phyloP scores from a whole-genome alignment of 2,113 vertebrate genomes.

The Alexandromys fortis region DNA sequence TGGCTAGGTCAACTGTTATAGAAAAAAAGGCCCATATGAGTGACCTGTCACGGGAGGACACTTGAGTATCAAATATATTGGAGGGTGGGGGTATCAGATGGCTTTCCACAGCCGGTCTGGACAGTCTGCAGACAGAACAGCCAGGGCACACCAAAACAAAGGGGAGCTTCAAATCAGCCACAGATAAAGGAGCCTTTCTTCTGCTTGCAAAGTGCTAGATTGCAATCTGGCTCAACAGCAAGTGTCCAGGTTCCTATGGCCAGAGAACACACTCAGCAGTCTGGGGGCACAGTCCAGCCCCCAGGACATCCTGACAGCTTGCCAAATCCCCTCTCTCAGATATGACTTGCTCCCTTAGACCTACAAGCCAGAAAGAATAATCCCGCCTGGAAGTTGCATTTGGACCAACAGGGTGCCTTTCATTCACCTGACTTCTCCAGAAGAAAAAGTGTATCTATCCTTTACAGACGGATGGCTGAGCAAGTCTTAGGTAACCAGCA shows the following conservation, averaged over 20 bases:
- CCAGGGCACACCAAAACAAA: neutral
- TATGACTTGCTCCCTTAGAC: neutral
- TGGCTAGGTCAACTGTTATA: neutral
- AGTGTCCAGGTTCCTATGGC: neutral
- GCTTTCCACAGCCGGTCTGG: neutral
- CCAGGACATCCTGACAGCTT: neutral
- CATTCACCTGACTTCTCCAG: accelerated
- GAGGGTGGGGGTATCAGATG: neutral
- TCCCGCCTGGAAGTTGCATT: neutral
- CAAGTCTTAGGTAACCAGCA: neutral
- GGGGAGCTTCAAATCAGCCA: neutral
- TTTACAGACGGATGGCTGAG: neutral
- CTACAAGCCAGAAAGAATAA: too few relatives aligned
- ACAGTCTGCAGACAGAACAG: neutral
- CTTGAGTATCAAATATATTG: neutral
- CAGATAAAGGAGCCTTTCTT: neutral
- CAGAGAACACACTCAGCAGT: neutral
- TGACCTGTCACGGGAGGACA: neutral
- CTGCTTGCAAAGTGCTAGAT: neutral
- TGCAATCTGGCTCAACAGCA: neutral
- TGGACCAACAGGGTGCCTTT: neutral
- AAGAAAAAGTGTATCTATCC: neutral
- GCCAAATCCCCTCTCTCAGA: neutral
- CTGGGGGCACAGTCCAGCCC: neutral
- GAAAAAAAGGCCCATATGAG: neutral